Conservation (phyloP, 2,797 vertebrate genomes). For the Catostomus latipinnis region DNA sequence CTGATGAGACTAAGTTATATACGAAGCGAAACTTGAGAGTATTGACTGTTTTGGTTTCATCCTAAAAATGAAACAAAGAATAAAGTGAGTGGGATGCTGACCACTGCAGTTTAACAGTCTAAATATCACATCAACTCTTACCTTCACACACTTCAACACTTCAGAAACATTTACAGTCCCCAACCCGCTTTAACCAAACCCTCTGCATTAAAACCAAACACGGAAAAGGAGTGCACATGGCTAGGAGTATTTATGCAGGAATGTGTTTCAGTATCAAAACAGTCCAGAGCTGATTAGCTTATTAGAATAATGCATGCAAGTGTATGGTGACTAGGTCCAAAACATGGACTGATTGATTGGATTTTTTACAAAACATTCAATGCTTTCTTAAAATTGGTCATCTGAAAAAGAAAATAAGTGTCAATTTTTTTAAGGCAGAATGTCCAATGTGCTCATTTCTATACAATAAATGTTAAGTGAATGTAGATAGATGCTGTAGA, state of each 20-base stretch:
- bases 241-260: conserved; percentile 1
- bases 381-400: no score
- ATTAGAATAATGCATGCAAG: neutral
- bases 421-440: no score
- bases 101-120: neutral
- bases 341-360: no score
- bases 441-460: no score
- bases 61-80: conserved; percentile 27
- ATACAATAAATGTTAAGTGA: no score
- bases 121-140: neutral
- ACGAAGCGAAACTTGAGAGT: neutral
- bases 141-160: neutral
- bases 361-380: no score
- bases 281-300: neutral
- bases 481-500: no score
- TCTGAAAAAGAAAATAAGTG: no score
- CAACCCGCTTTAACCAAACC: neutral
- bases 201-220: conserved; percentile 7
- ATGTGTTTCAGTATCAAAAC: neutral
- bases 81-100: neutral
- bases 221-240: neutral
- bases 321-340: neutral
- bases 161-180: conserved; percentile 5
- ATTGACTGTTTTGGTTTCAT: neutral
- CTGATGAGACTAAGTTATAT: no score